Conservation (phyloP, 2,888 invertebrate species). For the Nomada fabriciana region DNA sequence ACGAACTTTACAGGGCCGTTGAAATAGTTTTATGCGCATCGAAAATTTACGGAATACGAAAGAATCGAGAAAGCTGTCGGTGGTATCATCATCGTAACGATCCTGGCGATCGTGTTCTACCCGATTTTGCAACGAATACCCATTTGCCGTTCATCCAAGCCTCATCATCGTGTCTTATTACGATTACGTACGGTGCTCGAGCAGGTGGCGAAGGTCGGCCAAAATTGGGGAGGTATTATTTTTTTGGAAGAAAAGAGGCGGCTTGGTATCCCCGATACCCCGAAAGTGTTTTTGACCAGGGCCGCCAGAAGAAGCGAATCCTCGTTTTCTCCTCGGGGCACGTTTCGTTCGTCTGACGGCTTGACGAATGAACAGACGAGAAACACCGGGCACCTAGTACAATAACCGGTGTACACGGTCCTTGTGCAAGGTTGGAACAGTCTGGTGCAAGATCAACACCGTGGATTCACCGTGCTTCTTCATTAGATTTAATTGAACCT, state of each 20-base stretch:
- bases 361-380: conserved; percentile 60
- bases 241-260: conserved; percentile 34
- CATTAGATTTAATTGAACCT: conserved; percentile 16
- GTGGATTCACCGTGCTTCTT: conserved; percentile 1
- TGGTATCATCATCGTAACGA: conserved; percentile 21
- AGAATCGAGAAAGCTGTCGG: not conserved
- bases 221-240: conserved; percentile 55
- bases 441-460: conserved; percentile 47
- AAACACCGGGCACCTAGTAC: conserved; percentile 71
- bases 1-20: no score
- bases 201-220: conserved; percentile 3
- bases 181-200: conserved; percentile 26
- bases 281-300: conserved; percentile 36
- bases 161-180: conserved; percentile 40
- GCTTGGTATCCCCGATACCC: conserved; percentile 30
- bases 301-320: conserved; percentile 13
- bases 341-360: conserved; percentile 26
- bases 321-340: conserved; percentile 17
- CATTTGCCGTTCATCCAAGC: not conserved
- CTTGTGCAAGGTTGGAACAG: conserved; percentile 71
- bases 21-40: not conserved
- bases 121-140: conserved; percentile 3
- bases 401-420: conserved; percentile 74
- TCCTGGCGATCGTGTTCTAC: conserved; percentile 1
- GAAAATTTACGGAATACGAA: conserved; percentile 1